Evolutionary conservation across 2,113 vertebrate species (phyloP), one percentile per base, ranked within the genome.

Genomic region (Trichomycterus rosablanca): DNA sequence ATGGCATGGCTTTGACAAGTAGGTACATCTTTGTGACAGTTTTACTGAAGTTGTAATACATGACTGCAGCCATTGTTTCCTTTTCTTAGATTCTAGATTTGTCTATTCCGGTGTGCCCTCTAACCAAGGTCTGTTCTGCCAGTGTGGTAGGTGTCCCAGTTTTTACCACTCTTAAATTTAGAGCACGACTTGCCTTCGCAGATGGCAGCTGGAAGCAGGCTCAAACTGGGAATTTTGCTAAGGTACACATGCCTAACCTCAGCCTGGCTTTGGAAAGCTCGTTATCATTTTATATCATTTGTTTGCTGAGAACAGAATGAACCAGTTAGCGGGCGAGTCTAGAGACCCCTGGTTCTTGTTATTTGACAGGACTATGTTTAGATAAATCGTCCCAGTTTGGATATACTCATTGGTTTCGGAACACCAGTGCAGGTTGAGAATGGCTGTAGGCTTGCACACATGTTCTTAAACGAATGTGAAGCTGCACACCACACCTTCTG

Each of bases 101-200:
- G 43, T 56, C 51, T 23, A 40, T 62, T 58, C 32, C 46, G 51
- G 37, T 24, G 59, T 15, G 60, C 49, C 52, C 59, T 67, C 60
- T 52, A 61, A 18, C 10, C 18, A 57, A 57, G 54, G 58, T 62
- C 69, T 63, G 45, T 37, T 67, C 50, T 10, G 30, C 50, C 34
- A 59, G 39, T 44, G 40, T 19, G 18, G 45, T 57, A 51, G 58
- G 52, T 71, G 69, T 72, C 69, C 69, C 59, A 71, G 63, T 52
- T 71, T 71, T 48, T 42, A 4, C 63, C 22, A 20, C 43, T 50
- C 51, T 40, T 8, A 32, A 67, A 67, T 72, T 9, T 67, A 63
- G 69, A 63, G 63, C 63, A 46, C 28, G 20, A 30, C 68, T 59
- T 2, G 5, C n/a, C 42, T 61, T 59, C 32, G 26, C 63, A 39